phyloP scores from a whole-genome alignment of 2,888 invertebrate species.

The Diaphora mendica region DNA sequence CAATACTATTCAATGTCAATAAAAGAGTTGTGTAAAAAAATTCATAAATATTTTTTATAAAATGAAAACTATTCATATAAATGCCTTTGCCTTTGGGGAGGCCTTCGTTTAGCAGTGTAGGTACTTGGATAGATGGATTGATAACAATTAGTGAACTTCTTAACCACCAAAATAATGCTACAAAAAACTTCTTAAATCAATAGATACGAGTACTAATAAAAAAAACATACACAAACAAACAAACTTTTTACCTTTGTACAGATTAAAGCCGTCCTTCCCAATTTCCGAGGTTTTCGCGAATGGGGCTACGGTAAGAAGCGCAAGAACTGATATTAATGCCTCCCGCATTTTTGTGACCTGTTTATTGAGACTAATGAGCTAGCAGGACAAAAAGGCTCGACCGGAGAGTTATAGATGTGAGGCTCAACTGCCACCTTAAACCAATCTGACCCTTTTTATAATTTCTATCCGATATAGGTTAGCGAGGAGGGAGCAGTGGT shows the following conservation, averaged over 20 bases:
- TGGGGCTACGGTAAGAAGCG: constrained; percentile 62
- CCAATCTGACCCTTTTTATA: constrained; percentile 67
- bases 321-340: constrained; percentile 72
- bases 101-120: too few relatives aligned
- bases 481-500: constrained; percentile 26
- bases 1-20: not conserved
- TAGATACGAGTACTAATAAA: not conserved
- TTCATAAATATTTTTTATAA: not conserved
- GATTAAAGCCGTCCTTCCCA: constrained; percentile 79
- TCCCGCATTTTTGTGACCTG: constrained; percentile 69
- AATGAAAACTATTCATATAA: not conserved
- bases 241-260: constrained; percentile 75
- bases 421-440: constrained; percentile 50
- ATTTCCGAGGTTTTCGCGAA: constrained; percentile 63
- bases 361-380: constrained; percentile 64
- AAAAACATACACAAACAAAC: not conserved
- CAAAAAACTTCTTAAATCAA: not conserved
- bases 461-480: constrained; percentile 46
- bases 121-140: too few relatives aligned
- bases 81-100: too few relatives aligned
- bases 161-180: not conserved
- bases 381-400: constrained; percentile 51
- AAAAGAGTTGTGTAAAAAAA: not conserved
- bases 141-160: not conserved
- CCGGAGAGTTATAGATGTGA: constrained; percentile 46